Evolutionary conservation across 2,888 invertebrate species (phyloP).

Genomic region (Microlaimidae sp.): DNA sequence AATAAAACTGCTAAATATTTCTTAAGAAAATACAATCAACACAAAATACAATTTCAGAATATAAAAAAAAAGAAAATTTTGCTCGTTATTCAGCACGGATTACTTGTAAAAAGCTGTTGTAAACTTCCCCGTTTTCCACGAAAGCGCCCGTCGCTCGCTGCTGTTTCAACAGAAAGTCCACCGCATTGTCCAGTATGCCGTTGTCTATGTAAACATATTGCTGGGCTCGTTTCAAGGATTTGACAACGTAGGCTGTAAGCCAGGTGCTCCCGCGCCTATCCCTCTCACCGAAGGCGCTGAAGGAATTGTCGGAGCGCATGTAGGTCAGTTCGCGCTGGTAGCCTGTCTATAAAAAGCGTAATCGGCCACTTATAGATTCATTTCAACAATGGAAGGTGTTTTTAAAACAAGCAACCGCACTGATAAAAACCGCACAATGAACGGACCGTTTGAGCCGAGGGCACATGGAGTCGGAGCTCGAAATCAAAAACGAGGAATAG

Average conservation of each 20-base stretch:
- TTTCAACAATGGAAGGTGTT: too few species aligned
- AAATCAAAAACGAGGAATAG: too few species aligned
- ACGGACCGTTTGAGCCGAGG: too few species aligned
- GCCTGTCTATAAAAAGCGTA: too few species aligned
- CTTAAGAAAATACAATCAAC: too few species aligned
- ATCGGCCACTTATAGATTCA: too few species aligned
- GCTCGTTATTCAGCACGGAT: slow-evolving; percentile 1
- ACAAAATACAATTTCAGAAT: slow-evolving; percentile 10
- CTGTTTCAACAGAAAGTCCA: slow-evolving; percentile 54
- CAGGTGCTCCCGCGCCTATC: slow-evolving; percentile 58
- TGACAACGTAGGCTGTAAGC: slow-evolving; percentile 66
- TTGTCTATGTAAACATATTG: slow-evolving; percentile 53
- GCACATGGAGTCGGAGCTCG: too few species aligned
- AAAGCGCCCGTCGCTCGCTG: slow-evolving; percentile 61
- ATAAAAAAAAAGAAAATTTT: slow-evolving; percentile 7
- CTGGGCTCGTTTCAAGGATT: slow-evolving; percentile 48
- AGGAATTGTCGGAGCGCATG: slow-evolving; percentile 65
- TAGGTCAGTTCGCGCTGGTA: slow-evolving; percentile 82
- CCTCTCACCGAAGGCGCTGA: slow-evolving; percentile 60
- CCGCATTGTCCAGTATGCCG: slow-evolving; percentile 49
- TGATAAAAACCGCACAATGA: too few species aligned
- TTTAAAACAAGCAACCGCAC: too few species aligned
- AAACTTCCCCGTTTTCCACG: slow-evolving; percentile 52
- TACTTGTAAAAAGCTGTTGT: slow-evolving; percentile 35
- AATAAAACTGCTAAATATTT: too few species aligned